Base-by-base conservation (phyloP, 2,888 invertebrate genomes). In the Formica aserva region DNA sequence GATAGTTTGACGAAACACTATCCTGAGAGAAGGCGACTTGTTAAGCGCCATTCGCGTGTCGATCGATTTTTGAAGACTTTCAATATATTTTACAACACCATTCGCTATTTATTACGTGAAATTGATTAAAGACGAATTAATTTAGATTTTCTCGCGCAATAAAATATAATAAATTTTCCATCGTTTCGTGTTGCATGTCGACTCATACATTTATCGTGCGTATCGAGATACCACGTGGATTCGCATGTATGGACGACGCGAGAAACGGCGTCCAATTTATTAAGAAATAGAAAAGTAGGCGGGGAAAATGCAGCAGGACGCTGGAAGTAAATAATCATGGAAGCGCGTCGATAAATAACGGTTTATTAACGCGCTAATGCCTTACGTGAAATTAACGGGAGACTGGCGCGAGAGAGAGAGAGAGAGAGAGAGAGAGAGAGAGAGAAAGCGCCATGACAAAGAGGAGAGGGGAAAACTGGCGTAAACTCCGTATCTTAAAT, bases 331-430 rank as follows among this genome's bases (percentile, higher is more conserved):
- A 89, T 87, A 82, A 88, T 86, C 86, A 84, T 63, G 32, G 22
- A 22, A 65, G 80, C 85, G 85, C 78, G 84, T 77, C 91, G 86
- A 92, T 93, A 92, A 93, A 93, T 92, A 92, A 93, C 88, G 85
- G 87, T 91, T 91, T 89, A 92, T 92, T 89, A 92, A 92, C 87
- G 84, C 86, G 86, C 88, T 90, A 91, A 92, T 90, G 87, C 88
- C 88, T 89, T 85, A 86, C 83, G 87, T 83, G 86, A 92, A 93
- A 92, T 92, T 91, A 92, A 93, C 86, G 86, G 86, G 86, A 88
- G 86, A 82, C 86, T 74, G 72, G 77, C 72, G 52, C 26, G 52
- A 62, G 26, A 83, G 71, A 57, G 83, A 75, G 45, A 76, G 41
- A 38, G 38, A 22, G 22, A 76, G 41, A 38, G 38, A 22, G 22